A percentile compares a stretch with the other conserved stretches of the same genome.
Conservation (phyloP, 2,888 invertebrate species). For the Drosophila phalerata region DNA sequence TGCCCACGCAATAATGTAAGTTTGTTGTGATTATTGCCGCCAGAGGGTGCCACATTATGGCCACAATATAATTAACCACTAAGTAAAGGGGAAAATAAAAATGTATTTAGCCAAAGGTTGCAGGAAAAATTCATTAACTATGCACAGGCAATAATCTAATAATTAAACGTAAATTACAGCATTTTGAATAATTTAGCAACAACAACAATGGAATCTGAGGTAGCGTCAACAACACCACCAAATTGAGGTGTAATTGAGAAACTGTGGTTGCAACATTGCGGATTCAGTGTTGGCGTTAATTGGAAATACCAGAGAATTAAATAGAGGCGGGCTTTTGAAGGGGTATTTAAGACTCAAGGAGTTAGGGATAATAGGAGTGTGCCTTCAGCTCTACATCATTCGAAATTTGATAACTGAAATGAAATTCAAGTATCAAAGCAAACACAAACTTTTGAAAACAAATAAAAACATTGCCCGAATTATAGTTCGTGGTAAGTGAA, state of each 20-base stretch:
- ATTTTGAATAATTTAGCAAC: constrained; percentile 43
- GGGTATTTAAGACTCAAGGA: not conserved
- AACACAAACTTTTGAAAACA: constrained; percentile 45
- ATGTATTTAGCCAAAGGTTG: constrained; percentile 8
- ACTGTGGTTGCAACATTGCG: constrained; percentile 39
- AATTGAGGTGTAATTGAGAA: constrained; percentile 53
- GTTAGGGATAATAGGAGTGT: not conserved
- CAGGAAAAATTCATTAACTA: constrained; percentile 24
- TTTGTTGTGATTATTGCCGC: constrained; percentile 6
- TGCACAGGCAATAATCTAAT: constrained; percentile 32
- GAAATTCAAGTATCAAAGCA: constrained; percentile 75
- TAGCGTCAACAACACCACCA: not conserved
- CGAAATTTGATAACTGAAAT: constrained; percentile 51
- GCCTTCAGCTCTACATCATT: constrained; percentile 12
- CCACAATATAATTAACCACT: not conserved
- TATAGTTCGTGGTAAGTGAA: constrained; percentile 48
- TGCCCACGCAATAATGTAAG: not conserved
- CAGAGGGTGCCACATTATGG: not conserved
- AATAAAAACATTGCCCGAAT: constrained; percentile 43
- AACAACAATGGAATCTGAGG: constrained; percentile 11
- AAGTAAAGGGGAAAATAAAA: not conserved
- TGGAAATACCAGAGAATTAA: constrained; percentile 27
- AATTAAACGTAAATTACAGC: constrained; percentile 43
- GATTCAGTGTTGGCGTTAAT: constrained; percentile 50
- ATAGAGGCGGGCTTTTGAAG: not conserved